Conservation (phyloP, 2,113 vertebrate species). For the Siphamia tubifer region DNA sequence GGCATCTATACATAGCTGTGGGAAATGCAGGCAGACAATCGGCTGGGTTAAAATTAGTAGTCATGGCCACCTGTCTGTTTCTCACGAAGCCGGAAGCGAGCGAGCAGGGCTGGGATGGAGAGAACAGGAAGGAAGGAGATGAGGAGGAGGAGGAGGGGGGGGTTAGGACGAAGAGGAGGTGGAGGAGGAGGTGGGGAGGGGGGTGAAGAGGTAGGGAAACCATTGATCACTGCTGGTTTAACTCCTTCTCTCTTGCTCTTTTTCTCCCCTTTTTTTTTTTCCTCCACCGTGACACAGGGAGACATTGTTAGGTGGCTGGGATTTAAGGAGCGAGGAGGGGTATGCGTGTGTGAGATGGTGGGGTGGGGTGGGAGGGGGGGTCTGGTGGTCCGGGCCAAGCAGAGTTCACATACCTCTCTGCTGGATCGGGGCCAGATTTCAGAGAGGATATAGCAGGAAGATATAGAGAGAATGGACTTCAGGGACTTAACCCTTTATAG, state of each 20-base stretch:
- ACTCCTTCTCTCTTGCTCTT: slow-evolving; percentile 19
- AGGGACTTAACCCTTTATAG: not conserved
- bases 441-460: slow-evolving; percentile 35
- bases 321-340: not conserved
- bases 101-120: slow-evolving; percentile 21
- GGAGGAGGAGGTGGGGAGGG: not conserved
- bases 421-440: slow-evolving; percentile 62
- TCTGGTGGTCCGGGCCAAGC: slow-evolving; percentile 41
- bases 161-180: slow-evolving; percentile 32
- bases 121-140: slow-evolving; percentile 44
- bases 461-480: not conserved
- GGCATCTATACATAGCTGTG: slow-evolving; percentile 60
- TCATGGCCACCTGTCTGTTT: slow-evolving; percentile 66
- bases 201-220: not conserved
- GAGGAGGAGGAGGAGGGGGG: not conserved
- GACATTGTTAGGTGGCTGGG: slow-evolving; percentile 62
- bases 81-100: slow-evolving; percentile 50
- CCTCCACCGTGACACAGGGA: slow-evolving; percentile 49
- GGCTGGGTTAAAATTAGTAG: slow-evolving; percentile 68
- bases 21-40: slow-evolving; percentile 59
- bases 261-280: not conserved
- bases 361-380: not conserved
- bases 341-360: too few species aligned
- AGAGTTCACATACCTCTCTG: slow-evolving; percentile 68
- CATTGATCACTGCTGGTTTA: slow-evolving; percentile 56